A percentile compares a stretch with the other conserved stretches of the same genome.
These are phyloP conservation scores for Setipinna tenuifilis DNA, from an alignment of 2,797 vertebrate species.

Conservation along the genomic window DNA sequence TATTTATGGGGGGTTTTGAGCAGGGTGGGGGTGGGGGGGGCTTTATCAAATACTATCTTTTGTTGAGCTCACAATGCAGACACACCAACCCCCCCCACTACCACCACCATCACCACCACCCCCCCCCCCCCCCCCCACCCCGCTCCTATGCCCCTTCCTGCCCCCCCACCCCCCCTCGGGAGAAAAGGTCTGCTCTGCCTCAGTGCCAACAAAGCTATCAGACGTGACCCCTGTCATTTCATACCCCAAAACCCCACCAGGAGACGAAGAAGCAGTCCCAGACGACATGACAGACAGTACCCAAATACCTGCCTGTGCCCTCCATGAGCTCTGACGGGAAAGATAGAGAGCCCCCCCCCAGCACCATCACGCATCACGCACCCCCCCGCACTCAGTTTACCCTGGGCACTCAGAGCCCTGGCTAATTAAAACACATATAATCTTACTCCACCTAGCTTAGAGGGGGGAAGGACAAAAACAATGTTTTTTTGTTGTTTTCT, in stretches of 20 bases:
- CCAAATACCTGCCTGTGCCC: conserved; percentile 9
- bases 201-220: conserved; percentile 52
- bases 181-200: conserved; percentile 51
- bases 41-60: conserved; percentile 70
- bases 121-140: not conserved
- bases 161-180: conserved; percentile 4
- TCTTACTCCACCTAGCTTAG: not conserved
- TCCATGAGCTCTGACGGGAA: conserved; percentile 1
- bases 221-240: conserved; percentile 51
- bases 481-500: not conserved
- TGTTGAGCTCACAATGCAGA: conserved; percentile 60
- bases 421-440: conserved; percentile 9
- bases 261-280: conserved; percentile 18
- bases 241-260: conserved; percentile 41
- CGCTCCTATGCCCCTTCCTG: not conserved
- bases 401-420: not conserved
- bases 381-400: not conserved
- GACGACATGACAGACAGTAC: not conserved
- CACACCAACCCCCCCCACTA: conserved; percentile 35
- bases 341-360: no score
- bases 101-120: not conserved
- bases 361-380: not conserved
- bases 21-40: conserved; percentile 37
- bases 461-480: not conserved
- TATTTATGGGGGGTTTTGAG: conserved; percentile 75